phyloP scores from a whole-genome alignment of 2,113 vertebrate species.

The Gymnobelideus leadbeateri region DNA sequence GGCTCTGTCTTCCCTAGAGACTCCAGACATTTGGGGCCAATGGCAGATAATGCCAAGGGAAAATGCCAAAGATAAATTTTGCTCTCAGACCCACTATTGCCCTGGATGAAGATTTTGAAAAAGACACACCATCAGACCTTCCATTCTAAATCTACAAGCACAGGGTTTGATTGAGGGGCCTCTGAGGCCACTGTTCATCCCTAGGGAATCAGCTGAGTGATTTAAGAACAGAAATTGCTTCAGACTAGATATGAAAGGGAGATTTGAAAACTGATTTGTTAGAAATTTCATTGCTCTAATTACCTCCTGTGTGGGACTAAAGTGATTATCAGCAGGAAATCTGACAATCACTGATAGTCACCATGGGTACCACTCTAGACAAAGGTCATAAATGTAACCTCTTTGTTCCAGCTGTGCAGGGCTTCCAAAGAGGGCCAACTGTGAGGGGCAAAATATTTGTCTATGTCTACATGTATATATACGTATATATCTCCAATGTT shows the following conservation, averaged over 20 bases:
- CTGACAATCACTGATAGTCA: neutral
- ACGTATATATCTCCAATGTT: neutral
- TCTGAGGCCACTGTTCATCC: neutral
- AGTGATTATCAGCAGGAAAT: neutral
- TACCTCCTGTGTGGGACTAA: neutral
- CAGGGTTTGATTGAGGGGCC: neutral
- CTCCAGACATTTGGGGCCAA: neutral
- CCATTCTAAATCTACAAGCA: neutral
- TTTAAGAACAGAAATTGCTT: neutral
- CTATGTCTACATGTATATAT: too few relatives aligned
- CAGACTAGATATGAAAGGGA: neutral
- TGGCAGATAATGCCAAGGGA: neutral
- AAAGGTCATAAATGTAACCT: neutral
- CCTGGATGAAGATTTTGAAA: neutral
- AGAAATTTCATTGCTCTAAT: neutral
- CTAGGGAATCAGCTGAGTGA: neutral
- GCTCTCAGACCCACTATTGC: neutral
- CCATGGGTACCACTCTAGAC: neutral
- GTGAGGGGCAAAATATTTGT: neutral
- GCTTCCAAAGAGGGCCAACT: neutral
- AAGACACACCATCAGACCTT: neutral
- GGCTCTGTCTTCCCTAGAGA: neutral
- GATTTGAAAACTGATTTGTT: neutral
- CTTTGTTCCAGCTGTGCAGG: neutral
- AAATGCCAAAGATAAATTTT: neutral